Evolutionary conservation across 1,140 invertebrate genomes (phyloP), one percentile per base, ranked within the genome.

Genomic region (Drosophila lowei): DNA sequence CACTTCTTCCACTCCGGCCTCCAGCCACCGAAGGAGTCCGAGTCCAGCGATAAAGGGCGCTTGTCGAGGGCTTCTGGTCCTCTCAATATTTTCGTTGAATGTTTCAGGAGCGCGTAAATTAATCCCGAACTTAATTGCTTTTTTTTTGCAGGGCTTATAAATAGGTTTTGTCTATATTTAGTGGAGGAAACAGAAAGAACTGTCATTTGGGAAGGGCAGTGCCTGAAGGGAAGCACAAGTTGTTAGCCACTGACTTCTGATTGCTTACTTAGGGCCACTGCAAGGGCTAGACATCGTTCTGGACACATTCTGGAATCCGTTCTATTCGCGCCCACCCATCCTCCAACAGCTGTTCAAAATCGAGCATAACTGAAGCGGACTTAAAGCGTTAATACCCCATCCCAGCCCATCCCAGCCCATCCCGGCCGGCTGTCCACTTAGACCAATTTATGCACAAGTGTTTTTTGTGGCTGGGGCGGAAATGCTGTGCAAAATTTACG

Each of bases 81-180:
- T 72, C 70, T 85, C 74, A 88, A 86, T 86, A 88, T 88, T 86
- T 86, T 75, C 64, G 81, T 79, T 88, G 72, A 88, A 86, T 86
- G 83, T 76, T 75, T 66, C 49, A 65, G 83, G 83, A 67, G 70
- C 65, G 71, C 71, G 72, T 86, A 86, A 86, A 86, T 86, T 86
- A 86, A 86, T 86, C 81, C 83, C 71, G 59, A 86, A 64, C 83
- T 86, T 88, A 86, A 88, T 86, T 86, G 81, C 83, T 88, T 86
- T 79, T 64, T 68, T 59, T 52, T 30, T 61, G 48, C 62, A 18
- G 46, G 65, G 57, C 41, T 53, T 63, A 75, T 83, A 83, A 84
- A 83, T 83, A 83, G 58, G 50, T 54, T 50, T 70, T 49, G 41
- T 58, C 68, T 85, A 86, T 85, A 86, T 85, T 74, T 86, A 80